Evolutionary conservation across 2,888 invertebrate genomes (phyloP).

Genomic region (Biston stratarius): DNA sequence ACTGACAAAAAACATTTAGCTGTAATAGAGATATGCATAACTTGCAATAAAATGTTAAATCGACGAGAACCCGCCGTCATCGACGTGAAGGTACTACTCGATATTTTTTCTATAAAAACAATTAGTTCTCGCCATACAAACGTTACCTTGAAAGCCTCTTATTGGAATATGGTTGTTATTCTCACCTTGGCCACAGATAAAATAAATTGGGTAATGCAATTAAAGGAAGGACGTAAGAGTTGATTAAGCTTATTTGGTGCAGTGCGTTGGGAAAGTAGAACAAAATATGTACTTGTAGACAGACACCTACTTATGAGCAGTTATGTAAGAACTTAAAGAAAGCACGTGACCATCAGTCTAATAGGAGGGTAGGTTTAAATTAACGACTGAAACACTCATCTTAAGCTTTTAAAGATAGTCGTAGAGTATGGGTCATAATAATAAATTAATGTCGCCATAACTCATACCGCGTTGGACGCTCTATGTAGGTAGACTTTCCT

Average conservation of each 20-base stretch:
- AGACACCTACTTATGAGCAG: neutral
- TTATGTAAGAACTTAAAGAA: neutral
- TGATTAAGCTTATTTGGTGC: slow-evolving; percentile 8
- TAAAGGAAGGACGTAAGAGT: slow-evolving; percentile 29
- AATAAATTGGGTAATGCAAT: slow-evolving; percentile 32
- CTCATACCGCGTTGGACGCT: neutral
- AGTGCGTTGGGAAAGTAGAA: slow-evolving; percentile 11
- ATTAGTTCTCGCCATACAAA: slow-evolving; percentile 39
- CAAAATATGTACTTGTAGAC: slow-evolving; percentile 3
- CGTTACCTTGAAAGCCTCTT: slow-evolving; percentile 37
- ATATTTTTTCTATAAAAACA: slow-evolving; percentile 39
- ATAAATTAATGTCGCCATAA: slow-evolving; percentile 7
- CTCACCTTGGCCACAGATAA: slow-evolving; percentile 35
- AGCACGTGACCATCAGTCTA: neutral
- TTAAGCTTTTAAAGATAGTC: neutral
- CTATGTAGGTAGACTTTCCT: neutral
- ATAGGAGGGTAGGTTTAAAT: neutral
- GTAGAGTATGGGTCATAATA: slow-evolving; percentile 3
- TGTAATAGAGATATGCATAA: no score
- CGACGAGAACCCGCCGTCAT: slow-evolving; percentile 17
- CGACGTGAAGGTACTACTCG: slow-evolving; percentile 18
- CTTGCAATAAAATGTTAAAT: slow-evolving; percentile 27
- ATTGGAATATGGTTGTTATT: slow-evolving; percentile 29
- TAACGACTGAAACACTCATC: neutral
- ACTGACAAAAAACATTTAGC: neutral